Conservation (phyloP, 2,113 vertebrate genomes). For the Poecilia latipinna region DNA sequence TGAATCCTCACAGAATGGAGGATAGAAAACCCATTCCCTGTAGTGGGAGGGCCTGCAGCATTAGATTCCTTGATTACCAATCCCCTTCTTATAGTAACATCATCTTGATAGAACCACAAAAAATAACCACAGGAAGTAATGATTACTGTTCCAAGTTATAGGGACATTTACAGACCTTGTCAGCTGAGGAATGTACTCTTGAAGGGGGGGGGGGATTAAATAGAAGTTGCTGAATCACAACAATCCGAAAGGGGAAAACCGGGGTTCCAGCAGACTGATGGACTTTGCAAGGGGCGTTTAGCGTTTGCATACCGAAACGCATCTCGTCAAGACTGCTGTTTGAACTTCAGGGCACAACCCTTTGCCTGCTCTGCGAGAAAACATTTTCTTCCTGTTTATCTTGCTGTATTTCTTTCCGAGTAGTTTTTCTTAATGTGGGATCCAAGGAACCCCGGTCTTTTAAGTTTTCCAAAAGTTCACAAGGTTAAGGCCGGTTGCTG, state of each 20-base stretch:
- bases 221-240: slow-evolving; percentile 80
- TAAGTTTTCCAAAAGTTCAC: slow-evolving; percentile 66
- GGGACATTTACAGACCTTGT: slow-evolving; percentile 82
- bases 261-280: slow-evolving; percentile 83
- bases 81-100: slow-evolving; percentile 71
- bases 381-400: slow-evolving; percentile 56
- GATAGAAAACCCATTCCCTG: slow-evolving; percentile 14
- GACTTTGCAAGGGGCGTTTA: slow-evolving; percentile 84
- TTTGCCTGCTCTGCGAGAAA: slow-evolving; percentile 54
- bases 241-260: slow-evolving; percentile 86
- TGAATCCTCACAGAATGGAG: slow-evolving; percentile 59
- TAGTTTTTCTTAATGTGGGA: slow-evolving; percentile 41
- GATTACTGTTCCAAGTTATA: slow-evolving; percentile 85
- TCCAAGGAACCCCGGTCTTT: slow-evolving; percentile 46
- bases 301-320: slow-evolving; percentile 64
- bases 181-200: slow-evolving; percentile 83
- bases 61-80: slow-evolving; percentile 74
- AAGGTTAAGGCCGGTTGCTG: slow-evolving; percentile 59
- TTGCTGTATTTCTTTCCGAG: slow-evolving; percentile 43
- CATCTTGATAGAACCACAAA: slow-evolving; percentile 71
- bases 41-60: slow-evolving; percentile 14
- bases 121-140: slow-evolving; percentile 87
- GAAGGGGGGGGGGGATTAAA: slow-evolving; percentile 83
- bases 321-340: slow-evolving; percentile 73
- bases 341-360: slow-evolving; percentile 73